These are phyloP conservation scores for Ophion slaviceki DNA, from an alignment of 2,888 invertebrate species.

Conservation along the genomic window DNA sequence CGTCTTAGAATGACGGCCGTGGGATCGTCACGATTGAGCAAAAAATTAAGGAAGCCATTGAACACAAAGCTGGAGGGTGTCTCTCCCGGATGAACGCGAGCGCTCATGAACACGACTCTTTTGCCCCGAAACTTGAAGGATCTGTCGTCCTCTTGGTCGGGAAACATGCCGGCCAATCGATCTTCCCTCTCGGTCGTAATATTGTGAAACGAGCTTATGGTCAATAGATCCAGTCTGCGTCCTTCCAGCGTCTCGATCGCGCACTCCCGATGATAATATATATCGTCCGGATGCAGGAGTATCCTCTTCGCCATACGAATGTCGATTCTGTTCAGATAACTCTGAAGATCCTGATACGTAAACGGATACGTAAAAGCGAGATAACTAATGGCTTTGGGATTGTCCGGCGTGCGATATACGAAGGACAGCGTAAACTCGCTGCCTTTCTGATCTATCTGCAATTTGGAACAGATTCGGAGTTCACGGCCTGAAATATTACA, in stretches of 20 bases:
- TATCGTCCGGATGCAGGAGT: constrained; percentile 85
- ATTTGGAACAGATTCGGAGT: constrained; percentile 53
- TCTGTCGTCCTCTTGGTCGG: constrained; percentile 87
- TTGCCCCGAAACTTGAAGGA: constrained; percentile 91
- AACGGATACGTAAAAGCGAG: constrained; percentile 97
- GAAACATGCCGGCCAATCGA: constrained; percentile 89
- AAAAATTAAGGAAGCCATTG: constrained; percentile 93
- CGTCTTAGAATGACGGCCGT: constrained; percentile 90
- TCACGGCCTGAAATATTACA: neutral
- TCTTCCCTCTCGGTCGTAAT: constrained; percentile 90
- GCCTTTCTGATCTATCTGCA: constrained; percentile 87
- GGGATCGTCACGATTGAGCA: constrained; percentile 90
- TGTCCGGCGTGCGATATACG: constrained; percentile 89
- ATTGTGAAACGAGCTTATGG: constrained; percentile 92
- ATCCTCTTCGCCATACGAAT: constrained; percentile 84
- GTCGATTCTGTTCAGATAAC: constrained; percentile 89
- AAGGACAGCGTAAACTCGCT: constrained; percentile 91
- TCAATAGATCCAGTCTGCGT: constrained; percentile 91
- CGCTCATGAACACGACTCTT: constrained; percentile 94
- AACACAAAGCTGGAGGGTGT: constrained; percentile 96
- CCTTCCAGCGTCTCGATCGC: constrained; percentile 91
- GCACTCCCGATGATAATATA: constrained; percentile 94
- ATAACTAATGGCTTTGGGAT: constrained; percentile 89
- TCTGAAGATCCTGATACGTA: constrained; percentile 92
- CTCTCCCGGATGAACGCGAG: constrained; percentile 96